Percentiles rank a stretch among this genome's conserved stretches.
These are phyloP conservation scores for Aldrovandia affinis DNA, from an alignment of 2,797 vertebrate species.

Conservation along the genomic window DNA sequence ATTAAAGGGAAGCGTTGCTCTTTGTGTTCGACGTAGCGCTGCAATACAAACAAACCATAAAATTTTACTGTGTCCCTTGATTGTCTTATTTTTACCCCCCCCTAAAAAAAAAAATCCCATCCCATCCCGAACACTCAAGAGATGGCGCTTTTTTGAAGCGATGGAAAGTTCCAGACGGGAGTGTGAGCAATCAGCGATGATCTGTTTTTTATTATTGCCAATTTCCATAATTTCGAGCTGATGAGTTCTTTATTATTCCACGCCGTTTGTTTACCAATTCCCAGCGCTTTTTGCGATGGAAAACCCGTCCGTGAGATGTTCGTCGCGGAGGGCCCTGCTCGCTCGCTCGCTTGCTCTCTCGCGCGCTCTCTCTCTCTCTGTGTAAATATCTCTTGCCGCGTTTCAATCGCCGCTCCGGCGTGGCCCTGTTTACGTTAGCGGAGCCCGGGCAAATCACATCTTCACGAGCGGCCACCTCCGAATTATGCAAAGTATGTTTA, in stretches of 20 bases:
- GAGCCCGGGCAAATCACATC: constrained; percentile 45
- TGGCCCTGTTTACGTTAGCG: constrained; percentile 55
- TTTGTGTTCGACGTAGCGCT: constrained; percentile 49
- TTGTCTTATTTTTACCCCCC: constrained; percentile 34
- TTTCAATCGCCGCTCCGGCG: constrained; percentile 52
- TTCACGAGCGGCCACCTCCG: constrained; percentile 43
- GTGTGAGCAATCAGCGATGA: constrained; percentile 56
- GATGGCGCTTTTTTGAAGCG: constrained; percentile 38
- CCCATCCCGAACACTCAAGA: constrained; percentile 33
- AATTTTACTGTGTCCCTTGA: constrained; percentile 36
- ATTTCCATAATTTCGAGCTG: constrained; percentile 51
- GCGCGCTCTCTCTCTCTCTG: no score
- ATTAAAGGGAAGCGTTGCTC: constrained; percentile 37
- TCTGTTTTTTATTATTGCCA: constrained; percentile 49
- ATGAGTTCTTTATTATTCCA: constrained; percentile 70
- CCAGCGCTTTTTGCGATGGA: constrained; percentile 53
- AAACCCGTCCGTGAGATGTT: constrained; percentile 18
- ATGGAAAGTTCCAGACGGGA: constrained; percentile 41
- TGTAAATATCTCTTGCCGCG: constrained; percentile 61
- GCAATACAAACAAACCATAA: constrained; percentile 44
- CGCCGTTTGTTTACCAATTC: constrained; percentile 58
- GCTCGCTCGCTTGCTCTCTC: no score
- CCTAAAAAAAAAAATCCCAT: constrained; percentile 27
- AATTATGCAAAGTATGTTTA: constrained; percentile 61
- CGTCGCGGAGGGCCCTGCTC: constrained; percentile 10